A percentile compares a stretch with the other conserved stretches of the same genome.
phyloP scores from a whole-genome alignment of 2,888 invertebrate genomes.

The Eustalomyia histrio region DNA sequence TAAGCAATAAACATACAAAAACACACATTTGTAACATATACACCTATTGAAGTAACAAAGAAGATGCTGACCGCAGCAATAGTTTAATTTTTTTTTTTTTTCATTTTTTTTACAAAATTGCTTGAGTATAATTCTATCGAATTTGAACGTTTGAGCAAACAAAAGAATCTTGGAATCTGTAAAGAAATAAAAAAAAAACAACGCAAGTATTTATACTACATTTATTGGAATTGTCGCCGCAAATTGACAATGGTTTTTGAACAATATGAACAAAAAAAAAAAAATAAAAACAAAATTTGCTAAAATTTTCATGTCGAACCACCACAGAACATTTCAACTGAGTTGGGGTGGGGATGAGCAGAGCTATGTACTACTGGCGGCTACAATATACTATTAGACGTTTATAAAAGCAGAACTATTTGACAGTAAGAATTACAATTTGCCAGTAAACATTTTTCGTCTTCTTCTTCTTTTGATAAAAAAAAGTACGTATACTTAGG shows the following conservation, averaged over 20 bases:
- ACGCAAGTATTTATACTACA: conserved; percentile 43
- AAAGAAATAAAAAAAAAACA: conserved; percentile 34
- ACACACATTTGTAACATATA: conserved; percentile 45
- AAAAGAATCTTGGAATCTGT: conserved; percentile 45
- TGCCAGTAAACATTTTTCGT: conserved; percentile 20
- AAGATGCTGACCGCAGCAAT: conserved; percentile 61
- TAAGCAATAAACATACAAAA: conserved; percentile 55
- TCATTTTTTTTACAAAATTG: conserved; percentile 50
- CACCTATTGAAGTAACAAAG: conserved; percentile 23
- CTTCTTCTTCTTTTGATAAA: conserved; percentile 14
- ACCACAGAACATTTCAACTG: not conserved
- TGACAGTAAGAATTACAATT: conserved; percentile 51
- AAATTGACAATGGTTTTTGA: conserved; percentile 57
- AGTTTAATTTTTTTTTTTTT: conserved; percentile 19
- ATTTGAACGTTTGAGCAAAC: conserved; percentile 64
- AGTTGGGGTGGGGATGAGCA: not conserved
- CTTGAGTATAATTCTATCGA: conserved; percentile 47
- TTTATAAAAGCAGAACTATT: conserved; percentile 13
- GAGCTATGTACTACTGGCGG: not conserved
- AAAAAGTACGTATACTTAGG: conserved; percentile 36
- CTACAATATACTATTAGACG: not conserved
- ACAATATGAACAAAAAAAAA: conserved; percentile 29
- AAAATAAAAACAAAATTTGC: conserved; percentile 35
- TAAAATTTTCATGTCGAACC: conserved; percentile 48
- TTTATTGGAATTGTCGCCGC: conserved; percentile 64